Evolutionary conservation across 2,797 vertebrate species (phyloP).

Genomic region (Spinus pinus): DNA sequence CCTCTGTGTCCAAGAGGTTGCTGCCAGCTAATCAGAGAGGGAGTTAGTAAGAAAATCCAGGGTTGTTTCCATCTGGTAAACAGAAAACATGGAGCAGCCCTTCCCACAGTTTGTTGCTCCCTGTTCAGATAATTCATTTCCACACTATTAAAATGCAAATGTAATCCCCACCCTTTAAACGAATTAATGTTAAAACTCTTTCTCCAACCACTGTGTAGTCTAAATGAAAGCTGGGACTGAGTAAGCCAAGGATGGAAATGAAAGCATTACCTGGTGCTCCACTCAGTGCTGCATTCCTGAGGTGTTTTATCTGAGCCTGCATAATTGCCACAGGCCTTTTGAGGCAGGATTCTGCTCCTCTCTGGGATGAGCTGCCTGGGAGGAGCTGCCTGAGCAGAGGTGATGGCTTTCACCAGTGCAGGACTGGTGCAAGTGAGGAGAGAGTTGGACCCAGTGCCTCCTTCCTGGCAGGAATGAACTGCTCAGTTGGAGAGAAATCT

Average conservation of each 20-base stretch:
- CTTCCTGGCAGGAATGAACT: background rate
- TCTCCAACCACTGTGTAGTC: background rate
- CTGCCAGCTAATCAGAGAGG: background rate
- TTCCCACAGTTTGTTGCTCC: slow-evolving; percentile 12
- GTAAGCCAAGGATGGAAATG: slow-evolving; percentile 11
- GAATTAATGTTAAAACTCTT: slow-evolving; percentile 33
- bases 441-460: background rate
- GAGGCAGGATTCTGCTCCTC: background rate
- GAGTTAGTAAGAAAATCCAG: background rate
- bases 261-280: background rate
- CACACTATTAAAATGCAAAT: slow-evolving; percentile 1
- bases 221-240: slow-evolving; percentile 19
- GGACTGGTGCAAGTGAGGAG: background rate
- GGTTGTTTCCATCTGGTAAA: background rate
- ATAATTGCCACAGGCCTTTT: background rate
- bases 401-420: background rate
- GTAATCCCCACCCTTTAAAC: slow-evolving; percentile 31
- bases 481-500: background rate
- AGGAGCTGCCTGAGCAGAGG: background rate
- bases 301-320: slow-evolving; percentile 56
- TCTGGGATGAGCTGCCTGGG: background rate
- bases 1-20: background rate
- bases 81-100: background rate
- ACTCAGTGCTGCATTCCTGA: slow-evolving; percentile 49
- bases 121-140: slow-evolving; percentile 33